Percentiles rank a stretch among this genome's conserved stretches.
Conservation (phyloP, 1,140 invertebrate species). For the Piezodorus guildinii region DNA sequence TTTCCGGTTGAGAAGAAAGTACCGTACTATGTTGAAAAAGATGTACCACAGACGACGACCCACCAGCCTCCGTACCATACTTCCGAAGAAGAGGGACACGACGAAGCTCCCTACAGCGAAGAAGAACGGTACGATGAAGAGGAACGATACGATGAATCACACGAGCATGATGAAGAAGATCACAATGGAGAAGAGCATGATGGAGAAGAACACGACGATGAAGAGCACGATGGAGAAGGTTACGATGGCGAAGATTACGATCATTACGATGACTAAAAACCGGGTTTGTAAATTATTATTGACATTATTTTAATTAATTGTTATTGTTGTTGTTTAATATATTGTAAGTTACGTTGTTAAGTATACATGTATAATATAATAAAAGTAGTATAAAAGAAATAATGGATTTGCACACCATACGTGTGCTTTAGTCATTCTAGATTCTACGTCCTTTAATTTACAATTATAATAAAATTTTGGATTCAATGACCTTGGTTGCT, state of each 20-base stretch:
- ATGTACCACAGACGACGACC: not conserved
- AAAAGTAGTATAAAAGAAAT: too few species aligned
- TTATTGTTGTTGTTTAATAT: conserved; percentile 7
- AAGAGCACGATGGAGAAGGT: too few species aligned
- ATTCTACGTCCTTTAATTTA: too few species aligned
- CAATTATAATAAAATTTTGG: too few species aligned
- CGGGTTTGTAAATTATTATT: not conserved
- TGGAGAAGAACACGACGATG: not conserved
- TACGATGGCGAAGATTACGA: not conserved
- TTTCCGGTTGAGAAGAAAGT: conserved; percentile 19
- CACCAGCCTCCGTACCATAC: not conserved
- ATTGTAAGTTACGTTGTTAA: not conserved
- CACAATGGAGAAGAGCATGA: not conserved
- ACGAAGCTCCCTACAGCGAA: not conserved
- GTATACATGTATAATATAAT: conserved; percentile 22
- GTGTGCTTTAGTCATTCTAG: too few species aligned
- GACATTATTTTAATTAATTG: not conserved
- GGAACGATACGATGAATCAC: not conserved
- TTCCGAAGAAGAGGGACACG: not conserved
- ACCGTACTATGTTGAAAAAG: conserved; percentile 8
- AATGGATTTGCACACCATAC: too few species aligned
- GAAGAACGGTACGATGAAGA: not conserved
- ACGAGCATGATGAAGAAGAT: not conserved
- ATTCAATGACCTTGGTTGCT: too few species aligned
- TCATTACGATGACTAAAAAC: too few species aligned